Evolutionary conservation across 2,797 vertebrate species (phyloP), one percentile per base, ranked within the genome.

Genomic region (Rachycentron canadum): DNA sequence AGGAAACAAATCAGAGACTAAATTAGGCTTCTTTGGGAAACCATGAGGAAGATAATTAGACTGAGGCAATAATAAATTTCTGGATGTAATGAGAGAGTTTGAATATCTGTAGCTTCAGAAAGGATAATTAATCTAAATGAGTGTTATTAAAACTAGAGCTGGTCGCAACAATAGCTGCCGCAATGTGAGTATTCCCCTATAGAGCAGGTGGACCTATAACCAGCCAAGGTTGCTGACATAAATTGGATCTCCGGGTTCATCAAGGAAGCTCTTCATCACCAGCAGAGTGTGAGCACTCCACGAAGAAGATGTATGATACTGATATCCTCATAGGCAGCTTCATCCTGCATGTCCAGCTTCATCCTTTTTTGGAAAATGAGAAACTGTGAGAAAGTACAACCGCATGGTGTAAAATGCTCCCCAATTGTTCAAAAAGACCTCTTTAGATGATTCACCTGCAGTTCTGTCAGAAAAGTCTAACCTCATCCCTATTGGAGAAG

Each of bases 101-200:
- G 76, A 89, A 88, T 85, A 84, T 85, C 85, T 84, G 65, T 79
- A 89, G 67, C 59, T 65, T 67, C 50, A 70, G 78, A 47, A 67
- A 21, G 73, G 75, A 73, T 86, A 78, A 93, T 91, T 89, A 72
- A 88, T 89, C 89, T 75, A 81, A 89, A 93, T 84, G 81, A 91
- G 88, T n/a, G 52, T 91, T 89, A 89, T 90, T 88, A 90, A 86
- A 92, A 75, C 67, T 49, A 84, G 85, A 83, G 85, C 88, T n/a
- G 57, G 73, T 58, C 63, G 66, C 71, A 78, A 72, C 82, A 87
- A 64, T 68, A 77, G 66, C 72, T 67, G 70, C 66, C 83, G 77
- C 50, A 12, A n/a, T 53, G 71, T 74, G 57, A 80, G 69, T 57
- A 64, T 88, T 78, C 73, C 66, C 69, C 47, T 8, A 17, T 32